A percentile compares a stretch with the other conserved stretches of the same genome.
Conservation (phyloP, 1,140 invertebrate species). For the Chironomus tepperi region DNA sequence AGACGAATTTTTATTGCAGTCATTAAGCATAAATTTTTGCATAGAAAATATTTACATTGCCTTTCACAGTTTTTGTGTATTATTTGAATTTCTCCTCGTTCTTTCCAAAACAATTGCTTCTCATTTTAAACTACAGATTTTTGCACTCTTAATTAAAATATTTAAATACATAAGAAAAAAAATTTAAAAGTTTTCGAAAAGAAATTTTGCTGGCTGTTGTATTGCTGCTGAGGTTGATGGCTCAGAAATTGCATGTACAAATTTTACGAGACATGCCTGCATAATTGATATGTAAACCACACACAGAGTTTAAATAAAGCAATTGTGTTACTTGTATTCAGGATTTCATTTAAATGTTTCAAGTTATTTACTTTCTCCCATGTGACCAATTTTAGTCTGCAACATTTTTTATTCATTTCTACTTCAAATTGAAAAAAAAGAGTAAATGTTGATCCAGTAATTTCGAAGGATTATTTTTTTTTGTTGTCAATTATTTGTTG, state of each 20-base stretch:
- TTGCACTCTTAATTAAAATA: no score
- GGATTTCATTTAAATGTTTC: no score
- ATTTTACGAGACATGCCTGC: slow-evolving; percentile 1
- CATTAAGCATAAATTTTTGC: no score
- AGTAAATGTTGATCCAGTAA: no score
- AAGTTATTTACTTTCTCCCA: neutral
- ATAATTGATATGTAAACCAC: slow-evolving; percentile 13
- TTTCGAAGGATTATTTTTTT: neutral
- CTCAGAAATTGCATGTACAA: slow-evolving; percentile 6
- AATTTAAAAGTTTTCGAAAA: neutral
- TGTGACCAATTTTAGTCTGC: neutral
- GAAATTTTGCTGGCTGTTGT: neutral
- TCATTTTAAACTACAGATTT: no score
- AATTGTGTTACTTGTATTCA: no score
- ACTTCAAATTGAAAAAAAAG: neutral
- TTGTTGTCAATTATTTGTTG: neutral
- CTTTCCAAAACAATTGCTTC: no score
- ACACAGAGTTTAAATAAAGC: neutral
- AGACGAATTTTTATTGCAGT: no score
- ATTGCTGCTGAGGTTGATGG: slow-evolving; percentile 3
- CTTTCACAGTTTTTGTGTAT: no score
- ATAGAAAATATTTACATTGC: no score
- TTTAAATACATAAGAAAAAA: no score
- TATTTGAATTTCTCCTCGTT: no score
- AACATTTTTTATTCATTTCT: neutral